Percentiles rank a stretch among this genome's conserved stretches.
phyloP scores from a whole-genome alignment of 2,797 vertebrate genomes.

The Typhlichthys subterraneus region DNA sequence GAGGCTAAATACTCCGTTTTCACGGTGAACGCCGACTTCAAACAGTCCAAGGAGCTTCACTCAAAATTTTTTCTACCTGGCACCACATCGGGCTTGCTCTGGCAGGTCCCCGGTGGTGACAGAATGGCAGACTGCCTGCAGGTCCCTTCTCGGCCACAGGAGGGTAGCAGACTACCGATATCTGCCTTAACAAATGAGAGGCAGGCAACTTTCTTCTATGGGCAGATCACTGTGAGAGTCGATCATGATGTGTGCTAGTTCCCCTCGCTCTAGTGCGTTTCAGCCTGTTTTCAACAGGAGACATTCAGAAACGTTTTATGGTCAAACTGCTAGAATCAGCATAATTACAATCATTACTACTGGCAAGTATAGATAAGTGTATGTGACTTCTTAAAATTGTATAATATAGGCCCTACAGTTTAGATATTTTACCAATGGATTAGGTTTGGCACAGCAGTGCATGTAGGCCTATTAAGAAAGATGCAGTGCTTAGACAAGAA shows the following conservation, averaged over 20 bases:
- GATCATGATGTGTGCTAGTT: constrained; percentile 75
- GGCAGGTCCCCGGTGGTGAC: constrained; percentile 30
- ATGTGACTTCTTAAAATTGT: too few relatives aligned
- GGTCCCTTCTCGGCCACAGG: constrained; percentile 69
- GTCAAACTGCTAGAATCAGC: neutral
- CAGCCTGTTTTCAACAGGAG: neutral
- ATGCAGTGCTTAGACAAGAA: neutral
- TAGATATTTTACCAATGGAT: too few relatives aligned
- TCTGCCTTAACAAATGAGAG: constrained; percentile 70
- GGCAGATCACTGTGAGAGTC: constrained; percentile 80
- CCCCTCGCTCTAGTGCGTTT: neutral
- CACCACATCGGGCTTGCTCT: constrained; percentile 28
- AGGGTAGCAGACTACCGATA: constrained; percentile 66
- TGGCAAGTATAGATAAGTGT: neutral
- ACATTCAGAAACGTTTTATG: neutral
- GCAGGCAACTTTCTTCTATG: constrained; percentile 79
- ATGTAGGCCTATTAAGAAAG: neutral
- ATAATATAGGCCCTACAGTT: too few relatives aligned
- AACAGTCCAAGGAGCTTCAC: constrained; percentile 32
- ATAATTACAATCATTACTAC: constrained; percentile 1
- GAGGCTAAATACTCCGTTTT: constrained; percentile 62
- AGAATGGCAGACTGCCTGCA: constrained; percentile 61
- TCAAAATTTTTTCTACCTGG: constrained; percentile 46
- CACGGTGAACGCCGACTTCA: constrained; percentile 59
- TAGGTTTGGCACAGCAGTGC: neutral